Base-by-base conservation (phyloP, 2,888 invertebrate genomes). In the Hydraecia micacea region DNA sequence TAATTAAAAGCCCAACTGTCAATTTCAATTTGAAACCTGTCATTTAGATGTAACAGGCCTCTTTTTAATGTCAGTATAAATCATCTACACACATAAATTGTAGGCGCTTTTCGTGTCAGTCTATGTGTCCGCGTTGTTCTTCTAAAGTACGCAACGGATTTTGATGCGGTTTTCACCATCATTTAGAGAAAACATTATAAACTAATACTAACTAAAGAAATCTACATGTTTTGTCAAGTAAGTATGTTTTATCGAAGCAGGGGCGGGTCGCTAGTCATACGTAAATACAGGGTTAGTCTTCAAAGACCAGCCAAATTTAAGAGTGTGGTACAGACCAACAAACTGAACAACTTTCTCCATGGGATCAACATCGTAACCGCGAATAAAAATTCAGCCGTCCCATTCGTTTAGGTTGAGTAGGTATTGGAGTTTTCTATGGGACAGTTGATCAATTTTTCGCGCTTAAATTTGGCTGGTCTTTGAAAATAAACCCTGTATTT, bases 21-120 rank as follows among this genome's bases (percentile, higher is more conserved):
- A 66, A n/a, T 75, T 74, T 9, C 67, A 80, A 65, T 80, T 70
- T 39, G 4, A 46, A 66, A 67, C 58, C 83, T 83, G 83, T 73
- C 83, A 73, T 58, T 62, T 21, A 32, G 11, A 21, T 70, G 65
- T 42, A 60, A 65, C 46, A 49, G 15, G n/a, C 65, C 75, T 62
- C 46, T n/a, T 58, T 73, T 60, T 63, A 66, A 4, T 39, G 86
- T 83, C 83, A 25, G 52, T 21, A n/a, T 25, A 25, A 62, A 83
- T 86, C 58, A 77, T 63, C 13, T 13, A 25, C 1, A 36, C 1
- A 63, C 11, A 25, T 36, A 63, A 63, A 32, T 32, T 25, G 6
- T 11, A 11, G 25, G 5, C 0, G 25, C 11, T 6, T 63, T 21
- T 36, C 25, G 1, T 63, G 25, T 63, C 11, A 13, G 36, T 25